Percentiles rank a stretch among this genome's conserved stretches.
Conservation (phyloP, 2,113 vertebrate genomes). For the Hippocampus guttulatus region DNA sequence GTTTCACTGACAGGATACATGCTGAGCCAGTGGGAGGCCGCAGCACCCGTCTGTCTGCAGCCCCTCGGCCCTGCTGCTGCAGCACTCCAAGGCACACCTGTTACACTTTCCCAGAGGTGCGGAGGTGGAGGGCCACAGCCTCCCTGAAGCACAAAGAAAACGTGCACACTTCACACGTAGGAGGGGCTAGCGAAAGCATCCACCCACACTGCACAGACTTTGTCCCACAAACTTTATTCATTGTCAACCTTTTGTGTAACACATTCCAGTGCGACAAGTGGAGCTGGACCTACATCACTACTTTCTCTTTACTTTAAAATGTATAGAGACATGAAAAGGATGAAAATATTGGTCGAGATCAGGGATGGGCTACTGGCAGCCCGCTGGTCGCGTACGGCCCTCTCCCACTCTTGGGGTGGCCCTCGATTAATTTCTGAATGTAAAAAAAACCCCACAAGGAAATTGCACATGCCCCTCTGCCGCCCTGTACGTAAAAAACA, state of each 20-base stretch:
- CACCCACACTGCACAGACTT: conserved; percentile 37
- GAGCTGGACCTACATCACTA: conserved; percentile 4
- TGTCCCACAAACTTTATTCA: conserved; percentile 43
- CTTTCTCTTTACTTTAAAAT: neutral
- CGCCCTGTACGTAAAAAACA: no score
- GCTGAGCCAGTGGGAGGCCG: conserved; percentile 18
- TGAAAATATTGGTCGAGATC: conserved; percentile 6
- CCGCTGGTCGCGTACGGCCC: no score
- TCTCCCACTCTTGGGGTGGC: no score
- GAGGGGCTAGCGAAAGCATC: conserved; percentile 26
- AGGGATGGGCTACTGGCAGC: no score
- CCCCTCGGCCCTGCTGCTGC: conserved; percentile 63
- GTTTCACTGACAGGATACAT: conserved; percentile 18
- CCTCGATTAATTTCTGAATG: no score
- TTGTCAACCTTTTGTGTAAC: conserved; percentile 19
- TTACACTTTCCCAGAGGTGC: conserved; percentile 85
- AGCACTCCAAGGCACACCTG: conserved; percentile 80
- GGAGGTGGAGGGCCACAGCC: conserved; percentile 71
- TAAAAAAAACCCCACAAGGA: no score
- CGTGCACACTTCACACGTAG: conserved; percentile 8
- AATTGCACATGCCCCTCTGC: no score
- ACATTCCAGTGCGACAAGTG: conserved; percentile 42
- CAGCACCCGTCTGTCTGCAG: conserved; percentile 7
- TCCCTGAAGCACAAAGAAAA: conserved; percentile 63
- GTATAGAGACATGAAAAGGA: neutral